Evolutionary conservation across 2,797 vertebrate species (phyloP).

Genomic region (Denticeps clupeoides): DNA sequence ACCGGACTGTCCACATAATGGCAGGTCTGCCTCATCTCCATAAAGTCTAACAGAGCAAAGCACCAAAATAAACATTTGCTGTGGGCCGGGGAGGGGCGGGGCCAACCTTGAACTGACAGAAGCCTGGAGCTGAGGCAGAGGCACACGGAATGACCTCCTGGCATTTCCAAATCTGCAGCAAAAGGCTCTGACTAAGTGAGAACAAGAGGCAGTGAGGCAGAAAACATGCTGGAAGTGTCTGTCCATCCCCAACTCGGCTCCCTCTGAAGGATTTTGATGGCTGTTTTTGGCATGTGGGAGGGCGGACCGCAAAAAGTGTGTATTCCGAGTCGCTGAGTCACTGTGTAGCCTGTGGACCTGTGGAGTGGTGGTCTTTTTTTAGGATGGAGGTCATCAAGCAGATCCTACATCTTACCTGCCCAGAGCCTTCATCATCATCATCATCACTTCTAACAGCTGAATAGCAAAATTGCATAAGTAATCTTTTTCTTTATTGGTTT

Average conservation of each 20-base stretch:
- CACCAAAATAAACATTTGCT: too few relatives aligned
- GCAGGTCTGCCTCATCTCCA: too few relatives aligned
- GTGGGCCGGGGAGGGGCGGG: constrained; percentile 1
- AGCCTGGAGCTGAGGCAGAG: constrained; percentile 33
- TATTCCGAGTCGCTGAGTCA: not conserved
- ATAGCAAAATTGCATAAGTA: too few relatives aligned
- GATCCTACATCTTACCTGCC: too few relatives aligned
- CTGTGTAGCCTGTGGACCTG: too few relatives aligned
- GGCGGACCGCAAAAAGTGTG: not conserved
- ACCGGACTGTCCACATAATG: too few relatives aligned
- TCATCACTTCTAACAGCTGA: too few relatives aligned
- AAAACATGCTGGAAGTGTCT: constrained; percentile 57
- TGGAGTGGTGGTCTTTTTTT: too few relatives aligned
- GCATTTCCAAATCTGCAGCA: constrained; percentile 42
- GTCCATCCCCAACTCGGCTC: constrained; percentile 36
- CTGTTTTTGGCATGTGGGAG: constrained; percentile 1
- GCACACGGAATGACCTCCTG: constrained; percentile 40
- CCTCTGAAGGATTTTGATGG: constrained; percentile 13
- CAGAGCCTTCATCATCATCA: too few relatives aligned
- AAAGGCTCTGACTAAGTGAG: constrained; percentile 54
- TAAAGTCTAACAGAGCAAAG: too few relatives aligned
- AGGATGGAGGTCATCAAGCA: too few relatives aligned
- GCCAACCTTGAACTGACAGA: constrained; percentile 45
- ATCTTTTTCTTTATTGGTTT: too few relatives aligned
- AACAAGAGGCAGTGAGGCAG: constrained; percentile 48